These are phyloP conservation scores for Tinamus guttatus DNA, from an alignment of 2,113 vertebrate genomes.

Conservation along the genomic window DNA sequence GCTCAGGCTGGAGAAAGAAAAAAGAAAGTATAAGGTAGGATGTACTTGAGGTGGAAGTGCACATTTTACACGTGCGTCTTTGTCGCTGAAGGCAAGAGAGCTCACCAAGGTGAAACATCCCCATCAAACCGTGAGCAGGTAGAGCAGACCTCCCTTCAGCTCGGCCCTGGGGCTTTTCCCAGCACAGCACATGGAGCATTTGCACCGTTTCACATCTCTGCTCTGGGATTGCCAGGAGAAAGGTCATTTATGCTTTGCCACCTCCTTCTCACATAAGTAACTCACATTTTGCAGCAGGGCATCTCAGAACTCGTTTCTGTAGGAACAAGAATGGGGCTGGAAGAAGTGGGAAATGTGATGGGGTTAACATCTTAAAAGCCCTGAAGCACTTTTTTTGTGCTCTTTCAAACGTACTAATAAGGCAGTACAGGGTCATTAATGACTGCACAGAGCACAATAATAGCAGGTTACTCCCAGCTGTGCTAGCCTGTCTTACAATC, in stretches of 20 bases:
- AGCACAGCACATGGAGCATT: background rate
- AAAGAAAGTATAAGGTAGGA: background rate
- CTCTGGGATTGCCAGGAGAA: background rate
- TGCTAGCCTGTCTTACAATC: background rate
- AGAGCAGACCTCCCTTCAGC: background rate
- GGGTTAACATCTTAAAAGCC: background rate
- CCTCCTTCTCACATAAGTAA: background rate
- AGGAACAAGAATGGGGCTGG: background rate
- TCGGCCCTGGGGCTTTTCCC: background rate
- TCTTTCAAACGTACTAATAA: background rate
- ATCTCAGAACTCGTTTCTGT: background rate
- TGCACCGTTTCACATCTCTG: background rate
- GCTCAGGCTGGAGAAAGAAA: background rate
- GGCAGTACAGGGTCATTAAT: fast-evolving
- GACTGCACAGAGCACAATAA: background rate
- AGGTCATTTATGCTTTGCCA: background rate
- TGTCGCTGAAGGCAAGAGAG: background rate
- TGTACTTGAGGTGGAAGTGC: fast-evolving
- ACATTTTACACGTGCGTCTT: background rate
- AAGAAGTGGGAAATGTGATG: fast-evolving
- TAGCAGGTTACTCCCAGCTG: background rate
- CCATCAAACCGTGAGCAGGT: background rate
- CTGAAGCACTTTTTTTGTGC: background rate
- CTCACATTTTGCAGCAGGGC: background rate
- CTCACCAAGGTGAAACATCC: background rate